Conservation (phyloP, 2,797 vertebrate species). For the Mus spretus region DNA sequence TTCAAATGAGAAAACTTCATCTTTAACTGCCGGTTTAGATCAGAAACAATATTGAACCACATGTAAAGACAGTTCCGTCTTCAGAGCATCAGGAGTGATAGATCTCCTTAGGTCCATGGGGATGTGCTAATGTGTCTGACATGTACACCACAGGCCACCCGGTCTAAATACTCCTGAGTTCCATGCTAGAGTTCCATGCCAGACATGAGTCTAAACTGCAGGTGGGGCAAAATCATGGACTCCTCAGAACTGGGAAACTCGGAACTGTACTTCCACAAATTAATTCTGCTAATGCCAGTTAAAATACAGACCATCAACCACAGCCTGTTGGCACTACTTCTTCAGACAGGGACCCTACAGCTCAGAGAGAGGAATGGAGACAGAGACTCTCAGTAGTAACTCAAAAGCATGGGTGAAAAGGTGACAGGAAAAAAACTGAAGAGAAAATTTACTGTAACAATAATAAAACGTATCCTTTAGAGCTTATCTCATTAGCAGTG, state of each 20-base stretch:
- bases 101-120: constrained; percentile 43
- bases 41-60: constrained; percentile 58
- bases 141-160: constrained; percentile 44
- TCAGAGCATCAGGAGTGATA: background rate
- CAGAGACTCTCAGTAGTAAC: constrained; percentile 21
- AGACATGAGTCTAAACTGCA: background rate
- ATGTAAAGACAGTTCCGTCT: constrained; percentile 23
- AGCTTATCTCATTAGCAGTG: background rate
- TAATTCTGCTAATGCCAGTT: constrained; percentile 25
- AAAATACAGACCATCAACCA: constrained; percentile 51
- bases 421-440: constrained; percentile 12
- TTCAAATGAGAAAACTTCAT: background rate
- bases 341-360: background rate
- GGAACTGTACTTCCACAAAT: background rate
- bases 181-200: background rate
- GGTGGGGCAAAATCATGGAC: background rate
- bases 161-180: constrained; percentile 25
- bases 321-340: background rate
- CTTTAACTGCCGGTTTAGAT: constrained; percentile 21
- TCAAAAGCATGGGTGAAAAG: constrained; percentile 4
- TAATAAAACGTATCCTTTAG: constrained; percentile 30
- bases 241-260: constrained; percentile 45
- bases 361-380: constrained; percentile 30
- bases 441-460: constrained; percentile 15
- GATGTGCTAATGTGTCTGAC: constrained; percentile 31